Base-by-base conservation (phyloP, 2,797 vertebrate species). In the Buceros bicornis region DNA sequence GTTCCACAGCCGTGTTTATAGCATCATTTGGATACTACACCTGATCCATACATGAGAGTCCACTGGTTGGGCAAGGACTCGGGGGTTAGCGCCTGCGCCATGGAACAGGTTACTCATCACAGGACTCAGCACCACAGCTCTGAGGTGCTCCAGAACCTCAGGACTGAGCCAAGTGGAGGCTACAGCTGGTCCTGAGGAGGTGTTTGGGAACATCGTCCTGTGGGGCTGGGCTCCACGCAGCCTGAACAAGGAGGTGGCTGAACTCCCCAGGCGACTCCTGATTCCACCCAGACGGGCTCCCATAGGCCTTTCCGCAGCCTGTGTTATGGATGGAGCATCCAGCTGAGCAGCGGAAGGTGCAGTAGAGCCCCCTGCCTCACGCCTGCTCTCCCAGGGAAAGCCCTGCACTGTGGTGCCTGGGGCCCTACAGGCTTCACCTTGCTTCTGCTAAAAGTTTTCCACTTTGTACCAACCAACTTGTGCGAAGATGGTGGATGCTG, bases 371-470 rank as follows among this genome's bases (percentile, higher is more conserved):
- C 72, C 24, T 2, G 3, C 31, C 25, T 5, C 3, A 4, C 42
- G 56, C 31, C 73, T 73, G 73, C 29, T 25, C 33, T 45, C 8
- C 71, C n/a, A 45, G 62, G 54, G 29, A 79, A 14, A 51, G 53
- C 43, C 42, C 66, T 31, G n/a, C 13, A 4, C 0, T 0, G 62
- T 13, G 42, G 1, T 5, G 22, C 14, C 62, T 47, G 47, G 8
- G 28, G 5, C 43, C 14, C 40, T 26, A 1, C 25, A 4, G 4
- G 13, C 18, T 31, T 62, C 66, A 33, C n/a, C 43, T 70, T 0
- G 0, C 48, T 40, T 29, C 37, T 15, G 7, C 11, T 7, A 15
- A 17, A 57, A 53, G 29, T 8, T 3, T 76, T 26, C 62, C 62
- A 25, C 28, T 43, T 53, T 47, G 26, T 14, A 47, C 43, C 20